Conservation (phyloP, 1,140 invertebrate species). For the Trichonephila inaurata region DNA sequence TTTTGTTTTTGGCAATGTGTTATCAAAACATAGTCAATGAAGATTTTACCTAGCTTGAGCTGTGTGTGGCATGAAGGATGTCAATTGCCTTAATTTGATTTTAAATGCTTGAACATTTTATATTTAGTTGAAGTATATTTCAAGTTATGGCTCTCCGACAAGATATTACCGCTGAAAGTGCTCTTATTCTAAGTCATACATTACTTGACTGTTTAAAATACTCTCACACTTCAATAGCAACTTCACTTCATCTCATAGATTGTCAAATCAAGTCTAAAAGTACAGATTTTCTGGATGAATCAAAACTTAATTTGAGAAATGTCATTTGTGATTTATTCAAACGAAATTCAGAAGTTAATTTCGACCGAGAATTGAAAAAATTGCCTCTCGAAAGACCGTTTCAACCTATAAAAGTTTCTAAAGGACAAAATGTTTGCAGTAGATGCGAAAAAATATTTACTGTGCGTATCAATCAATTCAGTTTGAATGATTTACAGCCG, state of each 20-base stretch:
- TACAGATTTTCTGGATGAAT: background rate
- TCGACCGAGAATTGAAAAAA: background rate
- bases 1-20: too few relatives aligned
- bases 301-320: background rate
- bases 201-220: background rate
- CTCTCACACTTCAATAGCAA: background rate
- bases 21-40: too few relatives aligned
- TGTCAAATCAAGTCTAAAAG: background rate
- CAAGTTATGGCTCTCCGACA: too few relatives aligned
- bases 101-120: too few relatives aligned
- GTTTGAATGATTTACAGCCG: background rate
- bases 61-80: too few relatives aligned
- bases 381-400: background rate
- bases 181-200: background rate
- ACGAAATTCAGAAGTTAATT: background rate
- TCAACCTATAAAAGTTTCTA: background rate
- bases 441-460: constrained; percentile 6
- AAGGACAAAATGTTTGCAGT: background rate
- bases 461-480: background rate
- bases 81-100: too few relatives aligned
- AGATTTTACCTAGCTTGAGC: too few relatives aligned
- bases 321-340: constrained; percentile 8
- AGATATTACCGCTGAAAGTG: background rate
- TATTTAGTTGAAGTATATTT: too few relatives aligned
- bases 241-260: background rate